phyloP scores from a whole-genome alignment of 2,113 vertebrate genomes.

The Callospermophilus lateralis region DNA sequence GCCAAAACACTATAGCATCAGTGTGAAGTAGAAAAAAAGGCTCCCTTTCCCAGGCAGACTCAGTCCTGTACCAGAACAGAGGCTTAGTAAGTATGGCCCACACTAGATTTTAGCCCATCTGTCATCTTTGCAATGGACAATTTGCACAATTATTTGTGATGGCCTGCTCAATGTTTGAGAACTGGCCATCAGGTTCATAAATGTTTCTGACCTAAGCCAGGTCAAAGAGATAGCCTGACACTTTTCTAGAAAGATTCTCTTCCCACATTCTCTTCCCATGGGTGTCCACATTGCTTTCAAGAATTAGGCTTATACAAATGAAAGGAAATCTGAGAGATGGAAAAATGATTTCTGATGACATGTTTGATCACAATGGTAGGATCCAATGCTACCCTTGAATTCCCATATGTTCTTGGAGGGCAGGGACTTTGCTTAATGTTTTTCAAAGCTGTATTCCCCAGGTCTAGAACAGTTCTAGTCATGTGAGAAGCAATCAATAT shows the following conservation, averaged over 20 bases:
- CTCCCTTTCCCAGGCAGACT: not conserved
- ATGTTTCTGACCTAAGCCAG: not conserved
- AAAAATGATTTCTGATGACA: not conserved
- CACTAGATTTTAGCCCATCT: not conserved
- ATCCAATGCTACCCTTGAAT: not conserved
- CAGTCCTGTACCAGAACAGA: not conserved
- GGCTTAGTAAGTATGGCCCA: not conserved
- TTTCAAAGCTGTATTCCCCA: not conserved
- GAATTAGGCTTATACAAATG: not conserved
- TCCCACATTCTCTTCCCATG: not conserved
- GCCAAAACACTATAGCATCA: not conserved
- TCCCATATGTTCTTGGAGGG: not conserved
- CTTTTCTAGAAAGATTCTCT: not conserved
- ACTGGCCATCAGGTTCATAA: not conserved
- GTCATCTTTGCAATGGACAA: not conserved
- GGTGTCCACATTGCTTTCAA: not conserved
- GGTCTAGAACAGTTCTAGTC: not conserved
- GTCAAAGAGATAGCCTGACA: not conserved
- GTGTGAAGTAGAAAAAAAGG: not conserved
- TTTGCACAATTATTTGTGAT: not conserved
- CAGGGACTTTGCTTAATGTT: not conserved
- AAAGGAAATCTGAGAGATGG: not conserved
- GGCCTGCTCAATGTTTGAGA: not conserved
- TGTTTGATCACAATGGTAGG: not conserved
- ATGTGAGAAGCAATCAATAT: not conserved